A percentile compares a stretch with the other conserved stretches of the same genome.
These are phyloP conservation scores for Dolichoris vasculosae DNA, from an alignment of 1,140 invertebrate species.

Conservation along the genomic window DNA sequence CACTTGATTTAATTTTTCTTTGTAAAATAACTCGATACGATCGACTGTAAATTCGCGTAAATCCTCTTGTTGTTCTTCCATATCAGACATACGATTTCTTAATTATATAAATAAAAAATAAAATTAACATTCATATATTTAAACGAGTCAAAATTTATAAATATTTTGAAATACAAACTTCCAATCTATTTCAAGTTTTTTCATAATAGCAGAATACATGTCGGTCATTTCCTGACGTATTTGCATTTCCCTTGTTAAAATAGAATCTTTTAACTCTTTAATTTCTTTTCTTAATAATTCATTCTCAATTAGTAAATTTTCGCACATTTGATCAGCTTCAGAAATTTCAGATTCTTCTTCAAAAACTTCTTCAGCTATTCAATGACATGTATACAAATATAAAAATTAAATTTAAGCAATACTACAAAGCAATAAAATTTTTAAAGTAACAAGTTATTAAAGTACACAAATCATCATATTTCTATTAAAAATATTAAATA, in stretches of 20 bases:
- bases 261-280: conserved; percentile 58
- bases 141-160: background rate
- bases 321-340: conserved; percentile 61
- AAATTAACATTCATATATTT: background rate
- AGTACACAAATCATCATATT: background rate
- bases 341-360: conserved; percentile 48
- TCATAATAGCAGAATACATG: conserved; percentile 64
- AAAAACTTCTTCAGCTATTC: conserved; percentile 40
- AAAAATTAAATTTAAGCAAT: conserved; percentile 5
- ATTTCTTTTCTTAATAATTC: conserved; percentile 66
- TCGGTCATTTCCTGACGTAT: conserved; percentile 68
- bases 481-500: background rate
- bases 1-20: conserved; percentile 61
- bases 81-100: conserved; percentile 63
- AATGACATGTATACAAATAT: conserved; percentile 5
- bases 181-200: conserved; percentile 62
- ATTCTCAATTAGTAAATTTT: conserved; percentile 65
- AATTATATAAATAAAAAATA: conserved; percentile 21
- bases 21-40: conserved; percentile 63
- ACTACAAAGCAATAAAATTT: background rate
- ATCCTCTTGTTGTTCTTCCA: conserved; percentile 67
- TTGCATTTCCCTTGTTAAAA: conserved; percentile 62
- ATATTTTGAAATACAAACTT: conserved; percentile 58
- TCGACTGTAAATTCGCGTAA: conserved; percentile 63
- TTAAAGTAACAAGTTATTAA: background rate